Base-by-base conservation (phyloP, 1,140 invertebrate species). In the Acyrthosiphon pisum region DNA sequence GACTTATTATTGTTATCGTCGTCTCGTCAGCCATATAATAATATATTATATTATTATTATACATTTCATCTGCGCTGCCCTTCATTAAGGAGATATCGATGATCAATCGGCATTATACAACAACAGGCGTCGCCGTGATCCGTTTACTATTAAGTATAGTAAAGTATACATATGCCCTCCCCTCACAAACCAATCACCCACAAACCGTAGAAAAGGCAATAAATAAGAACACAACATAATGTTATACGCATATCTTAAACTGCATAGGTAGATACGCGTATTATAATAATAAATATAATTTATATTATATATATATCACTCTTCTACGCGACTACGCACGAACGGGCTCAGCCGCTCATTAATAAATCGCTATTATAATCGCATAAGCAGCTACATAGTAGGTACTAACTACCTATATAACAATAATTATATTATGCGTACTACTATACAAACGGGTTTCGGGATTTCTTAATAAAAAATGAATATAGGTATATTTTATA, bases 41-140 rank as follows among this genome's bases (percentile, higher is more conserved):
- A n/a, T n/a, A 68, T 68, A 68, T 68, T n/a, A 18, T 11, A 41
- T 41, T 37, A 41, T 41, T 37, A 37, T 81, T 7, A 22, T 37
- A 37, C 35, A 53, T 89, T 89, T 89, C 87, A 53, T 89, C 87
- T n/a, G 44, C 0, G 22, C 48, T 50, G 48, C 18, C 87, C 30
- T 35, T 89, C 48, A 53, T 89, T 89, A 89, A 53, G 46, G 26
- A 48, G n/a, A 22, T 44, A 41, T 60, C 89, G 89, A 90, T 90
- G 60, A 90, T 60, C 50, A 60, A 60, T 90, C 53, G 37, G 1
- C 26, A 60, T 90, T 90, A 90, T n/a, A n/a, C n/a, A n/a, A n/a
- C 48, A 90, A 90, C 41, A 53, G 53, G n/a, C 53, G 88, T 90
- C n/a, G 48, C 44, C n/a, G 23, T 56, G 50, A 56, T 90, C 48